Conservation (phyloP, 1,140 invertebrate genomes). For the Tetramorium parvispinum region DNA sequence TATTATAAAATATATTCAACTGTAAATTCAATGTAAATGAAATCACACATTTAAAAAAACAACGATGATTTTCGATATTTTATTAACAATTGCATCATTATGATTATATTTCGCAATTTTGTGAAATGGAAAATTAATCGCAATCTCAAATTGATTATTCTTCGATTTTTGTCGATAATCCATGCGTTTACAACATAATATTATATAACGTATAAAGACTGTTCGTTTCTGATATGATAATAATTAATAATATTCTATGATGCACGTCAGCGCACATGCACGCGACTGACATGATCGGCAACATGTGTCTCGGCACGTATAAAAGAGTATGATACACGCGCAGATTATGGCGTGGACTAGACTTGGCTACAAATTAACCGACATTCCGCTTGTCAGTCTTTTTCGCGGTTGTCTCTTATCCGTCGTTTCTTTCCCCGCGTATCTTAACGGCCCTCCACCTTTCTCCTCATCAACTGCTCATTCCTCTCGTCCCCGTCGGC, state of each 20-base stretch:
- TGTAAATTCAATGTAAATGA: no score
- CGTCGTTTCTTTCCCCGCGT: not conserved
- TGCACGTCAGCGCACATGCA: not conserved
- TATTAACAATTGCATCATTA: not conserved
- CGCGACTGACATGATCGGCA: not conserved
- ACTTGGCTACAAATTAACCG: conserved; percentile 54
- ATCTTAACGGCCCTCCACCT: conserved; percentile 43
- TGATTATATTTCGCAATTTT: not conserved
- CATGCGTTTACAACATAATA: not conserved
- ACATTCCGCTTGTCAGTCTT: conserved; percentile 57
- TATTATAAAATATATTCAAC: no score
- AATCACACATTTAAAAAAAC: no score
- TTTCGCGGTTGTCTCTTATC: conserved; percentile 54
- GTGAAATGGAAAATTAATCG: not conserved
- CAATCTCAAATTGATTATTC: not conserved
- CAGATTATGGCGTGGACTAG: conserved; percentile 14
- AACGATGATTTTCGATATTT: not conserved
- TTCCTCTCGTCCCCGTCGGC: conserved; percentile 46
- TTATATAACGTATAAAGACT: not conserved
- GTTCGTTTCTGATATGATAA: not conserved
- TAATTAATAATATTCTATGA: not conserved
- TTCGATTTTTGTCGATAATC: not conserved
- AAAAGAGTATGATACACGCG: conserved; percentile 29
- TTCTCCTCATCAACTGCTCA: conserved; percentile 58
- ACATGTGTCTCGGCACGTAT: conserved; percentile 4